Conservation (phyloP, 2,888 invertebrate species). For the Mimumesa dahlbomi region DNA sequence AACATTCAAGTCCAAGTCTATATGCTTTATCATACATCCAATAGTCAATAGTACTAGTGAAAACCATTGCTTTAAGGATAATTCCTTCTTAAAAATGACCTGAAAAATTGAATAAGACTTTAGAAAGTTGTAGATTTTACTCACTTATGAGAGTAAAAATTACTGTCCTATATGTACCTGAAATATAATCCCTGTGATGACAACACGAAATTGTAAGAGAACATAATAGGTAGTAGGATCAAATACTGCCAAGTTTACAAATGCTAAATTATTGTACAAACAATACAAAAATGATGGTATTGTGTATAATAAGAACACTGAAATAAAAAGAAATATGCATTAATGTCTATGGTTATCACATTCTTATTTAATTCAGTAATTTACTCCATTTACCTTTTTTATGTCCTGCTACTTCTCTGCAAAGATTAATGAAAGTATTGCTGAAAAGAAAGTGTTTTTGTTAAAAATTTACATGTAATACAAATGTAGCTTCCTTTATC, state of each 20-base stretch:
- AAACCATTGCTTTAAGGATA: constrained; percentile 92
- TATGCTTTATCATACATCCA: constrained; percentile 95
- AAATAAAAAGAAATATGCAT: constrained; percentile 70
- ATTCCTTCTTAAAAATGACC: constrained; percentile 91
- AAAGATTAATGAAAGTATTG: constrained; percentile 65
- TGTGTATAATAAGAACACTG: constrained; percentile 91
- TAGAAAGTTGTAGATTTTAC: too few species aligned
- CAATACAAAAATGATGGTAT: constrained; percentile 96
- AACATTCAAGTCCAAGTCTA: constrained; percentile 83
- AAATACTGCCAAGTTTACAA: constrained; percentile 93
- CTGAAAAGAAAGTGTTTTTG: constrained; percentile 61
- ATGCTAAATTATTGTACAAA: constrained; percentile 96
- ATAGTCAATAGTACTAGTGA: constrained; percentile 92
- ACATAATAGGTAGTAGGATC: constrained; percentile 97
- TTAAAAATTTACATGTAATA: too few species aligned
- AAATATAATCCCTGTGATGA: constrained; percentile 94
- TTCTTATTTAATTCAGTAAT: neutral
- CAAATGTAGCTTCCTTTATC: too few species aligned
- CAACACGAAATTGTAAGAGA: constrained; percentile 93
- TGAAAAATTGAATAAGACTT: constrained; percentile 79
- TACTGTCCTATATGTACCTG: constrained; percentile 84
- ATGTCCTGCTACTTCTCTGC: constrained; percentile 69
- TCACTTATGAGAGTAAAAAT: neutral
- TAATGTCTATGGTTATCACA: neutral
- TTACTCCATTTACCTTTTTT: constrained; percentile 68